Conservation (phyloP, 2,888 invertebrate genomes). For the Drosophila bunnanda region DNA sequence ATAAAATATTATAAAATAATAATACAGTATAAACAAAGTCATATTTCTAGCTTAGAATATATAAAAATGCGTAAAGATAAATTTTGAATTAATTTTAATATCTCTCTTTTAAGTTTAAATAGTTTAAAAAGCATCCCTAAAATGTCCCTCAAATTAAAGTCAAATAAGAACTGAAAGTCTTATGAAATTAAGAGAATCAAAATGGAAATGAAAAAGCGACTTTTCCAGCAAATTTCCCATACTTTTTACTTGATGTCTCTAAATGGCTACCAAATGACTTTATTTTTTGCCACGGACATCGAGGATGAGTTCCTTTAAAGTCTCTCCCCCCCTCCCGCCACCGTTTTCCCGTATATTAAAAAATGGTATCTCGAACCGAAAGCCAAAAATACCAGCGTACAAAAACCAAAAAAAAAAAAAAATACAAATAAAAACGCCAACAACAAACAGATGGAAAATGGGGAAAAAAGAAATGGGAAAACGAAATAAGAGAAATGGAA, state of each 20-base stretch:
- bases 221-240: not conserved
- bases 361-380: slow-evolving; percentile 33
- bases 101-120: too few relatives aligned
- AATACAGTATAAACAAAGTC: too few relatives aligned
- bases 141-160: too few relatives aligned
- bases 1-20: too few relatives aligned
- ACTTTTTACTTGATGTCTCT: not conserved
- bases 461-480: not conserved
- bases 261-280: slow-evolving; percentile 13
- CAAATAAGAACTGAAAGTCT: too few relatives aligned
- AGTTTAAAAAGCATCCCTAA: too few relatives aligned
- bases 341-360: slow-evolving; percentile 12
- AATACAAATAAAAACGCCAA: not conserved
- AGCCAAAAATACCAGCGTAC: slow-evolving; percentile 5
- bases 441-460: slow-evolving; percentile 18
- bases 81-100: too few relatives aligned
- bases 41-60: too few relatives aligned
- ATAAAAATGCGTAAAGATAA: too few relatives aligned
- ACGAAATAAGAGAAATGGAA: slow-evolving; percentile 17
- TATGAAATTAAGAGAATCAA: not conserved
- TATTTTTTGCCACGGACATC: not conserved
- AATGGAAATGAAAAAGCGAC: not conserved
- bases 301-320: slow-evolving; percentile 1
- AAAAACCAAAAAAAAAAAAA: slow-evolving; percentile 2
- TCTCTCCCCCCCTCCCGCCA: not conserved